Conservation (phyloP, 2,888 invertebrate species). For the Amiota communis region DNA sequence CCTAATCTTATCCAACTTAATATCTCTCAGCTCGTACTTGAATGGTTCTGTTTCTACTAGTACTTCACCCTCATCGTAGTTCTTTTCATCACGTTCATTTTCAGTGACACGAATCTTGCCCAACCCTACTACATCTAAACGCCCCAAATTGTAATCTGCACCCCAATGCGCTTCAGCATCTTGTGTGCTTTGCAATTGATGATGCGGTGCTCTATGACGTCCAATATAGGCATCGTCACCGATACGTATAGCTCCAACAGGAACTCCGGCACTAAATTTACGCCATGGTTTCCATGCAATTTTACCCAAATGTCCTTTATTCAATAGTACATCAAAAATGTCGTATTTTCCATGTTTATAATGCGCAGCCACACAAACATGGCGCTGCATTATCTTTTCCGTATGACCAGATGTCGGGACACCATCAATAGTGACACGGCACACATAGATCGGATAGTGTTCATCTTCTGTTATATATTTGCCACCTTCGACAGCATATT, state of each 20-base stretch:
- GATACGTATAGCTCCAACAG: constrained; percentile 79
- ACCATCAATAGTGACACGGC: constrained; percentile 82
- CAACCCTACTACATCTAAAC: constrained; percentile 79
- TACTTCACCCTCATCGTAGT: constrained; percentile 81
- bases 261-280: constrained; percentile 78
- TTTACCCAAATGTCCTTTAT: constrained; percentile 83
- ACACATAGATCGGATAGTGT: constrained; percentile 79
- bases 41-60: constrained; percentile 86
- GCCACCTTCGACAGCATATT: constrained; percentile 81
- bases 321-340: constrained; percentile 83
- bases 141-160: constrained; percentile 77
- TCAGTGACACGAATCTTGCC: constrained; percentile 82
- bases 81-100: constrained; percentile 76
- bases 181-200: constrained; percentile 39
- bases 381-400: constrained; percentile 74
- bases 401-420: constrained; percentile 81
- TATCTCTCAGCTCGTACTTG: constrained; percentile 81
- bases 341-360: constrained; percentile 77
- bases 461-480: constrained; percentile 70
- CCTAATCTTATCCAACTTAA: constrained; percentile 77
- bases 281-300: constrained; percentile 85
- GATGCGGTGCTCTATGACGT: constrained; percentile 65
- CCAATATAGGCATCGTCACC: constrained; percentile 74
- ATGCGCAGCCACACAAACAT: constrained; percentile 79
- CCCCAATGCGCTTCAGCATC: constrained; percentile 59